phyloP scores from a whole-genome alignment of 2,113 vertebrate genomes.

The Eulacestoma nigropectus region DNA sequence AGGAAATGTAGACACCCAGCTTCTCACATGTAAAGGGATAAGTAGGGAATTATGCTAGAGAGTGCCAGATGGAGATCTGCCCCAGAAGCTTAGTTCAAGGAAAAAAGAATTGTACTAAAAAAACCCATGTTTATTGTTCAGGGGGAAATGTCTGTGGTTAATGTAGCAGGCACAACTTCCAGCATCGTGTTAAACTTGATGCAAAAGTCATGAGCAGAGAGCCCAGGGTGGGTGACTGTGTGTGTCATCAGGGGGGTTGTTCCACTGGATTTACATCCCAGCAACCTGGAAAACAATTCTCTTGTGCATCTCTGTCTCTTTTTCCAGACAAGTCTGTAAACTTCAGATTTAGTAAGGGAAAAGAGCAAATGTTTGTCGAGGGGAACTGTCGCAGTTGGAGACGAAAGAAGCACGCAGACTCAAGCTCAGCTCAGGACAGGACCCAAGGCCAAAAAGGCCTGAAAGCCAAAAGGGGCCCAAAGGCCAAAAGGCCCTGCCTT shows the following conservation, averaged over 20 bases:
- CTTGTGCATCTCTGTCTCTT: not conserved
- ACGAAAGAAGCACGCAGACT: too few relatives aligned
- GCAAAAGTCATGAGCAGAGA: not conserved
- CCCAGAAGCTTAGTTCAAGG: not conserved
- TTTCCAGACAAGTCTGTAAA: not conserved
- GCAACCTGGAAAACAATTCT: not conserved
- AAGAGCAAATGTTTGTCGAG: not conserved
- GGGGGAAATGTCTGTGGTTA: not conserved
- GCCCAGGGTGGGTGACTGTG: fast-evolving
- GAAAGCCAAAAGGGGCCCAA: too few relatives aligned
- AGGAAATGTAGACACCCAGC: not conserved
- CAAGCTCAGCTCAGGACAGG: too few relatives aligned
- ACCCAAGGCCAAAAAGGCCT: too few relatives aligned
- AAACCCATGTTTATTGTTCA: not conserved
- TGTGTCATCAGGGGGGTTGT: not conserved
- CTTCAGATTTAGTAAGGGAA: not conserved
- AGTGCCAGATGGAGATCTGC: not conserved
- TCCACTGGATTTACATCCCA: not conserved
- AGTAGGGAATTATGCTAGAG: not conserved
- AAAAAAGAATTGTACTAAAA: not conserved
- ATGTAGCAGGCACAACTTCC: not conserved
- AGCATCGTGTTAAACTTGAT: not conserved
- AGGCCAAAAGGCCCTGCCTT: too few relatives aligned
- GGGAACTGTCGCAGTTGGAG: too few relatives aligned
- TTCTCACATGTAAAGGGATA: not conserved